phyloP scores from a whole-genome alignment of 2,888 invertebrate genomes.

The Penaeus monodon region DNA sequence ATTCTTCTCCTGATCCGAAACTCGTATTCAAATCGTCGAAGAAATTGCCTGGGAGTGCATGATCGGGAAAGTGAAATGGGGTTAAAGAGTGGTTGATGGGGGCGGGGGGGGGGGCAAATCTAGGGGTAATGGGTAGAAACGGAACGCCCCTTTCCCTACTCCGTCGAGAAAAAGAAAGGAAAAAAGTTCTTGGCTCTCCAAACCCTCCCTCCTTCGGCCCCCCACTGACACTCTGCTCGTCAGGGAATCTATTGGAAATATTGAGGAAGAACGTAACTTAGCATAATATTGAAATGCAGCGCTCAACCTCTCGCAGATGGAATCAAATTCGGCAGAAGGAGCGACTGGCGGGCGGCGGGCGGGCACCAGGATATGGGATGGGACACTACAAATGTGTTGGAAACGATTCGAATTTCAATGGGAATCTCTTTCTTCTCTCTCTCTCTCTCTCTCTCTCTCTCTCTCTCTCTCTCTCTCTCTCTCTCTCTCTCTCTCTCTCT shows the following conservation, averaged over 20 bases:
- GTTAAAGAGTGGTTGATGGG: neutral
- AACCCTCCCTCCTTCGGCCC: no score
- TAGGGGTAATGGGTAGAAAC: no score
- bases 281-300: conserved; percentile 52
- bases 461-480: neutral
- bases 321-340: conserved; percentile 42
- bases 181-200: no score
- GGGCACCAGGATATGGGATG: conserved; percentile 29
- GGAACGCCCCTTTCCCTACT: no score
- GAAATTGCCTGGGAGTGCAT: neutral
- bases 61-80: neutral
- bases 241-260: conserved; percentile 36
- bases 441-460: neutral
- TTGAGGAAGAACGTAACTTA: conserved; percentile 30
- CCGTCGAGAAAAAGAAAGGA: no score
- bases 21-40: no score
- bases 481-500: neutral
- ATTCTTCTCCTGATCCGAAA: no score
- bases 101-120: neutral
- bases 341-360: neutral
- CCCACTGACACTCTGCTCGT: conserved; percentile 18
- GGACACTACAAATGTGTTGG: conserved; percentile 44
- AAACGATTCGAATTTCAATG: conserved; percentile 48
- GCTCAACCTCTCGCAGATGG: conserved; percentile 51
- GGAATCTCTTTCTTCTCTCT: conserved; percentile 22